Evolutionary conservation across 2,797 vertebrate species (phyloP).

Genomic region (Echiichthys vipera): DNA sequence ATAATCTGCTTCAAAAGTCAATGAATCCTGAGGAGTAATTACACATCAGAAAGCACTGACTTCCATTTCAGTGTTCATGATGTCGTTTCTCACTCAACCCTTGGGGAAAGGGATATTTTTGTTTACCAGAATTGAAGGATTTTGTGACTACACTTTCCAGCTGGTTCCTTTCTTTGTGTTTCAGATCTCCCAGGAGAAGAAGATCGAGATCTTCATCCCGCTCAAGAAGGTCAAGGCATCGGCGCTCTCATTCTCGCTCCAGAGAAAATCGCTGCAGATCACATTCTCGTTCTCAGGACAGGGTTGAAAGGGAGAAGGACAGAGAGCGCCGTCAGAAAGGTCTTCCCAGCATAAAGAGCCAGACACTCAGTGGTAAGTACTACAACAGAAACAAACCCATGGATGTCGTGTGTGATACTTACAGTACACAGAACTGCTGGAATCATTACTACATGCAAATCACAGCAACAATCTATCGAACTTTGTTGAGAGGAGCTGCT

Average conservation of each 20-base stretch:
- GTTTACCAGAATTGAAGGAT: not conserved
- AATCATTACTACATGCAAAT: not conserved
- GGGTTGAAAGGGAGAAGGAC: slow-evolving; percentile 89
- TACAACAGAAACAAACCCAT: not conserved
- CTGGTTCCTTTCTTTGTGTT: slow-evolving; percentile 12
- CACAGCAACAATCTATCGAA: not conserved
- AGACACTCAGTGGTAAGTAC: slow-evolving; percentile 91
- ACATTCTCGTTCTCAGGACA: slow-evolving; percentile 89
- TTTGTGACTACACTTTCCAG: not conserved
- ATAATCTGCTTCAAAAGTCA: not conserved
- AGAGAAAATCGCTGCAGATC: slow-evolving; percentile 89
- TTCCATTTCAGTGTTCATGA: not conserved
- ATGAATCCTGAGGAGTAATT: not conserved
- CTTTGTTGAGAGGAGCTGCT: not conserved
- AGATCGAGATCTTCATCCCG: slow-evolving; percentile 91
- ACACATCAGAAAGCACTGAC: not conserved
- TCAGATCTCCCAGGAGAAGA: slow-evolving; percentile 93
- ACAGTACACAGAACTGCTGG: not conserved
- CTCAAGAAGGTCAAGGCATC: slow-evolving; percentile 88
- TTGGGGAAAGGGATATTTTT: not conserved
- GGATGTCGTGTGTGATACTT: not conserved
- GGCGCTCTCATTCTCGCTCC: slow-evolving; percentile 89
- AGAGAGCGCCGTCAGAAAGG: slow-evolving; percentile 93
- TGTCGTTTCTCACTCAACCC: not conserved
- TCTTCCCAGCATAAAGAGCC: slow-evolving; percentile 90